Conservation (phyloP, 2,113 vertebrate genomes). For the Puffinus mauretanicus region DNA sequence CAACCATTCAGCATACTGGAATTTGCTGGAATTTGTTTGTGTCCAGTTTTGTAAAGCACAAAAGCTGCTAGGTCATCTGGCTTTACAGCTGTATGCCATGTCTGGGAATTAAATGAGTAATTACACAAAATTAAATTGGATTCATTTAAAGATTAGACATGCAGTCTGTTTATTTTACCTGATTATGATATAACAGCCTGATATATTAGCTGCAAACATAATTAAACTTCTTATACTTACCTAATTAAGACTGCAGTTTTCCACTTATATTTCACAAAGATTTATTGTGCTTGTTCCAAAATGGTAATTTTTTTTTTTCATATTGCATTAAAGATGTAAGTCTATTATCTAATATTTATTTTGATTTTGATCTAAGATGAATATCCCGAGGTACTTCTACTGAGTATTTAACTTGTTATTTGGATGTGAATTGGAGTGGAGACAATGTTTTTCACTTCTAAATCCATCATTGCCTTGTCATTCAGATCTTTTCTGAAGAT, state of each 20-base stretch:
- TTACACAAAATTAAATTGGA: background rate
- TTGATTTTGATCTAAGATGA: background rate
- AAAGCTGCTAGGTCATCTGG: background rate
- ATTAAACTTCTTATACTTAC: background rate
- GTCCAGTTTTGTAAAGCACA: background rate
- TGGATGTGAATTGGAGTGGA: background rate
- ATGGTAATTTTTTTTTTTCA: background rate
- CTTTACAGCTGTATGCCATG: background rate
- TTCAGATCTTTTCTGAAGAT: background rate
- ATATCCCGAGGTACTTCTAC: background rate
- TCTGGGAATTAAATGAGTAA: slow-evolving; percentile 2
- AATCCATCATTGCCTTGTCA: background rate
- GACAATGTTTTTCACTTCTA: background rate
- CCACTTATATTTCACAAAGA: background rate
- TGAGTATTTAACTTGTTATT: background rate
- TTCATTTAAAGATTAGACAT: background rate
- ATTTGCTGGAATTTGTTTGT: background rate
- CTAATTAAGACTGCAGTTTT: slow-evolving; percentile 1
- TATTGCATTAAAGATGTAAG: background rate
- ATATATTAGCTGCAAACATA: background rate
- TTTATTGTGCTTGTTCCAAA: background rate
- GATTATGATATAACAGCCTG: background rate
- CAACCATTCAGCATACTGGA: background rate
- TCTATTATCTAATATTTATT: background rate
- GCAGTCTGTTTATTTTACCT: background rate